Evolutionary conservation across 2,113 vertebrate species (phyloP), one percentile per base, ranked within the genome.

Genomic region (Hyaena hyaena): DNA sequence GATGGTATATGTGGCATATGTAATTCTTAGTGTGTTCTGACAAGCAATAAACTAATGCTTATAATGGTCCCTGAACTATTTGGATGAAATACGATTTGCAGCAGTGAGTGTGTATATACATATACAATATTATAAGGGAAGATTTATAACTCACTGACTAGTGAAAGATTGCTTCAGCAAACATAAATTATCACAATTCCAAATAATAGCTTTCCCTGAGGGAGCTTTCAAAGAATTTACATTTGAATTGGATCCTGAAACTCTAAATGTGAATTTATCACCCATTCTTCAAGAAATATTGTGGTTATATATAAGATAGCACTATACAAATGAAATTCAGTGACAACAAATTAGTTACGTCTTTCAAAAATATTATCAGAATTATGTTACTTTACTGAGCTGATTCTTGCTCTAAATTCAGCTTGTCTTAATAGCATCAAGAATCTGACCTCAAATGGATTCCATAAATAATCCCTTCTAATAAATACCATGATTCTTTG

Each of bases 181-280:
- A 77, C 88, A 71, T 89, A 87, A 95, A 82, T 96, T 19, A 83
- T 19, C 61, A 28, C 19, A 81, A 53, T 74, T 43, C 21, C 45
- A 93, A 92, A 35, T 58, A 74, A 92, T 33, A 61, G 65, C 33
- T 97, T 89, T 96, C 81, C 81, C 55, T 19, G 53, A 76, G 69
- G 79, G 35, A 39, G 26, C 31, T 76, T 69, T 58, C 53, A 93
- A 95, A 84, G 19, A 95, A 93, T 95, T 96, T 94, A 80, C 63
- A 93, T 93, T 96, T 91, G 95, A 97, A 86, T 97, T 88, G 93
- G 81, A 77, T 90, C n/a, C 83, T 92, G 31, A 87, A 97, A 91
- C 79, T 88, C 69, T 90, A 88, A 63, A 58, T 90, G 89, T 76
- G 63, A 97, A 97, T 88, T 90, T 90, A 86, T 83, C 28, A 88